Percentiles rank a stretch among this genome's conserved stretches.
These are phyloP conservation scores for Tinea pellionella DNA, from an alignment of 2,888 invertebrate species.

Conservation along the genomic window DNA sequence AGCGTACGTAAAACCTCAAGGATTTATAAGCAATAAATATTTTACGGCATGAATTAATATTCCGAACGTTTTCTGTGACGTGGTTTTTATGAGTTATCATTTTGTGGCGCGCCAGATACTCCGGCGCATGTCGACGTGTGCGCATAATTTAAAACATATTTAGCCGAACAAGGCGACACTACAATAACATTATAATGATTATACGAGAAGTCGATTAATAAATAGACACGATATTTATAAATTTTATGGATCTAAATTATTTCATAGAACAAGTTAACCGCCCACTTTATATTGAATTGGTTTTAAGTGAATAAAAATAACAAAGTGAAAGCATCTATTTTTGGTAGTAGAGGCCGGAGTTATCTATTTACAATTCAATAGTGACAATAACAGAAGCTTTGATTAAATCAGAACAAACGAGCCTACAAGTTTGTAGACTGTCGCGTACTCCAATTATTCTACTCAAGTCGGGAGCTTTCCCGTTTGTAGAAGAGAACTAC, in stretches of 20 bases:
- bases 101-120: slow-evolving; percentile 47
- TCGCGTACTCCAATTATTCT: slow-evolving; percentile 41
- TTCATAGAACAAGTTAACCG: too few relatives aligned
- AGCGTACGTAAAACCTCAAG: slow-evolving; percentile 69
- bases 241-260: too few relatives aligned
- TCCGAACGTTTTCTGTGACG: slow-evolving; percentile 68
- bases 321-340: background rate
- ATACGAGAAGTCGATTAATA: background rate
- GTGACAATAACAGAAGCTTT: slow-evolving; percentile 26
- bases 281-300: background rate
- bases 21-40: slow-evolving; percentile 70
- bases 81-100: slow-evolving; percentile 69
- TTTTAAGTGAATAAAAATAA: background rate
- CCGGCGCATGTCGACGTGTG: slow-evolving; percentile 3
- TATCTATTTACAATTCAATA: background rate
- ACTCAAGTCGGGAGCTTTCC: slow-evolving; percentile 34
- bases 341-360: background rate
- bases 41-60: slow-evolving; percentile 70
- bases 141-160: slow-evolving; percentile 8
- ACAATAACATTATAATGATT: background rate
- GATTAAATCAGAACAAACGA: slow-evolving; percentile 49
- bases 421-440: slow-evolving; percentile 46
- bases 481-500: slow-evolving; percentile 28
- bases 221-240: too few relatives aligned
- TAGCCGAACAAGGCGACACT: background rate